phyloP scores from a whole-genome alignment of 2,797 vertebrate genomes.

The Pseudomugil gertrudae region DNA sequence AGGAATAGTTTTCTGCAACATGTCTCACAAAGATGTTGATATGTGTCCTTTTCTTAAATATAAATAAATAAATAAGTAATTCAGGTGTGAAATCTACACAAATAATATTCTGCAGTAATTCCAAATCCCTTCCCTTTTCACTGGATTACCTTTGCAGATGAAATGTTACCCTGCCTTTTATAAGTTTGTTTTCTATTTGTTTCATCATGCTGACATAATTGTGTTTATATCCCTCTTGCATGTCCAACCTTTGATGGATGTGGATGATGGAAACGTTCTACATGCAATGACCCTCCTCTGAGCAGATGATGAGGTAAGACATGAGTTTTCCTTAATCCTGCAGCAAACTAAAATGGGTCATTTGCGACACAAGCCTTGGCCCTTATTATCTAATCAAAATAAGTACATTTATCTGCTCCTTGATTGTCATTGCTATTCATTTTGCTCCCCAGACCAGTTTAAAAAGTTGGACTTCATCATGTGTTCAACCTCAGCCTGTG shows the following conservation, averaged over 20 bases:
- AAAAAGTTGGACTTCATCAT: neutral
- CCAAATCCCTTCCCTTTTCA: neutral
- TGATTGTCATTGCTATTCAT: neutral
- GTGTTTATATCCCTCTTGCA: constrained; percentile 42
- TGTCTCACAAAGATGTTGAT: neutral
- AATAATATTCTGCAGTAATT: neutral
- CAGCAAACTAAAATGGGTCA: constrained; percentile 35
- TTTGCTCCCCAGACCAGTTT: neutral
- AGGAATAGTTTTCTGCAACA: neutral
- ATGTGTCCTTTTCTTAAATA: neutral
- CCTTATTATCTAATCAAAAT: constrained; percentile 33
- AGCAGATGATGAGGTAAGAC: constrained; percentile 81
- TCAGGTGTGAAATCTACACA: neutral
- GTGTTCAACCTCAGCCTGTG: constrained; percentile 15
- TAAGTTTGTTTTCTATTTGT: neutral
- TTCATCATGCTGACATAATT: constrained; percentile 35
- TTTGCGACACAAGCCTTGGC: constrained; percentile 24
- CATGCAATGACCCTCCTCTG: constrained; percentile 30
- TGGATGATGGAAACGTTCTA: constrained; percentile 31
- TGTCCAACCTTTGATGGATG: constrained; percentile 42
- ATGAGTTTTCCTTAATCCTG: constrained; percentile 36
- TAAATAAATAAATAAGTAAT: neutral
- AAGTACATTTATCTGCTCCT: constrained; percentile 23
- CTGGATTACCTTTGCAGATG: neutral
- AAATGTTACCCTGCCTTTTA: neutral